Conservation (phyloP, 2,888 invertebrate genomes). For the Parthenolecanium corni region DNA sequence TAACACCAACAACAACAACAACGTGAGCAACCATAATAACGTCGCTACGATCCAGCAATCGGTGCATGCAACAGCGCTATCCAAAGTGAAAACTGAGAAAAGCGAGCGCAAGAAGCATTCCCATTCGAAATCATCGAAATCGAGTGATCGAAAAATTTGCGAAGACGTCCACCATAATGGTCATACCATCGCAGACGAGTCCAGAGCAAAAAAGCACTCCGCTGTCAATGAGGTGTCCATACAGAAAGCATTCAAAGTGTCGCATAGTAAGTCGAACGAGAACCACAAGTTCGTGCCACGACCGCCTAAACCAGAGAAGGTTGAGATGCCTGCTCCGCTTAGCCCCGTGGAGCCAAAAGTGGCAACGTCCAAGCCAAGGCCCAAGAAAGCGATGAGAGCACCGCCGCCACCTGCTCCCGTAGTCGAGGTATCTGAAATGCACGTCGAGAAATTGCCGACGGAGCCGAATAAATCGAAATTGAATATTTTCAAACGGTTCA, state of each 20-base stretch:
- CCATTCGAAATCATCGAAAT: conserved; percentile 4
- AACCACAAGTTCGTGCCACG: background rate
- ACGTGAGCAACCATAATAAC: conserved; percentile 30
- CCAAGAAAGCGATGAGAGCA: conserved; percentile 15
- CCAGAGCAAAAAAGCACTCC: conserved; percentile 42
- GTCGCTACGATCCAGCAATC: conserved; percentile 32
- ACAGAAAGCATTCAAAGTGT: conserved; percentile 43
- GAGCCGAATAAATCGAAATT: conserved; percentile 76
- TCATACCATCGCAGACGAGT: conserved; percentile 38
- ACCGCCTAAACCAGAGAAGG: conserved; percentile 1
- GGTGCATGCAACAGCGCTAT: conserved; percentile 44
- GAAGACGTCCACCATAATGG: conserved; percentile 40
- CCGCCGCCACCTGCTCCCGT: conserved; percentile 1
- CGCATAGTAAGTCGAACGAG: background rate
- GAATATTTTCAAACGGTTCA: conserved; percentile 78
- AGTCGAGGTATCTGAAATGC: background rate
- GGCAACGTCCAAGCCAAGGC: background rate
- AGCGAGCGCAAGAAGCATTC: conserved; percentile 40
- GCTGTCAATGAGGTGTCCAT: conserved; percentile 44
- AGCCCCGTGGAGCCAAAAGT: conserved; percentile 10
- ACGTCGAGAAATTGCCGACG: conserved; percentile 49
- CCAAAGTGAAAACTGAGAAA: conserved; percentile 41
- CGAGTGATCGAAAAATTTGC: conserved; percentile 13
- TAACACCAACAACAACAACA: no score
- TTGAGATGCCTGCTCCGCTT: background rate